Conservation (phyloP, 2,797 vertebrate species). For the Cyclopterus lumpus region DNA sequence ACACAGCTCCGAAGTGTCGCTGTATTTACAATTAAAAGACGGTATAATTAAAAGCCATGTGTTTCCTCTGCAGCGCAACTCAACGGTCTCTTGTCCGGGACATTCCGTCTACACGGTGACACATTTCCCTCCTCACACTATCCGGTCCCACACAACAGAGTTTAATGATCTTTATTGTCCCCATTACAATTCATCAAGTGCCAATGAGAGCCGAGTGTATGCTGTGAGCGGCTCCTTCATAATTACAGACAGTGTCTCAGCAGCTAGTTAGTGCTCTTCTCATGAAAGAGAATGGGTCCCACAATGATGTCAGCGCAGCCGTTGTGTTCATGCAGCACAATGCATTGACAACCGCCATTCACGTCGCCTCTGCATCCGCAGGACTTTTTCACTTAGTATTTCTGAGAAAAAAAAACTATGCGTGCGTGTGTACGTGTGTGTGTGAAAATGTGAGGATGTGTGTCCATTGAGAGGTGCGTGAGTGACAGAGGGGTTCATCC, state of each 20-base stretch:
- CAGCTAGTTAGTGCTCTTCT: conserved; percentile 53
- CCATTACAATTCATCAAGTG: conserved; percentile 64
- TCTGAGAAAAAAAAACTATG: conserved; percentile 34
- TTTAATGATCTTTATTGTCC: conserved; percentile 59
- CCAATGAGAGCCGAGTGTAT: conserved; percentile 48
- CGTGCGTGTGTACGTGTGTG: conserved; percentile 37
- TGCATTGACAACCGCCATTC: conserved; percentile 71
- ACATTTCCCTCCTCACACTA: conserved; percentile 40
- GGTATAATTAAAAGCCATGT: conserved; percentile 37
- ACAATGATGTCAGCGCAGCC: conserved; percentile 62
- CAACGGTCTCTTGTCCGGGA: conserved; percentile 22
- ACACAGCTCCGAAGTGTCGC: conserved; percentile 43
- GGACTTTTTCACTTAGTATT: conserved; percentile 71
- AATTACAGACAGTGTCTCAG: conserved; percentile 50
- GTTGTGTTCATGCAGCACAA: conserved; percentile 63
- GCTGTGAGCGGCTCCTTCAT: conserved; percentile 56
- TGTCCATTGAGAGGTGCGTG: conserved; percentile 76
- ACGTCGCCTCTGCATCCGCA: conserved; percentile 47
- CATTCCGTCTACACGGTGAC: conserved; percentile 30
- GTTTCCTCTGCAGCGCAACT: conserved; percentile 25
- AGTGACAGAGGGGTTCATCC: conserved; percentile 83
- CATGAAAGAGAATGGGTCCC: conserved; percentile 62
- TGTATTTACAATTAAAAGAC: conserved; percentile 40
- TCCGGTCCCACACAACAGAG: conserved; percentile 35
- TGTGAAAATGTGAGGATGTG: conserved; percentile 75